Evolutionary conservation across 2,113 vertebrate genomes (phyloP).

Genomic region (Alethe castanea): DNA sequence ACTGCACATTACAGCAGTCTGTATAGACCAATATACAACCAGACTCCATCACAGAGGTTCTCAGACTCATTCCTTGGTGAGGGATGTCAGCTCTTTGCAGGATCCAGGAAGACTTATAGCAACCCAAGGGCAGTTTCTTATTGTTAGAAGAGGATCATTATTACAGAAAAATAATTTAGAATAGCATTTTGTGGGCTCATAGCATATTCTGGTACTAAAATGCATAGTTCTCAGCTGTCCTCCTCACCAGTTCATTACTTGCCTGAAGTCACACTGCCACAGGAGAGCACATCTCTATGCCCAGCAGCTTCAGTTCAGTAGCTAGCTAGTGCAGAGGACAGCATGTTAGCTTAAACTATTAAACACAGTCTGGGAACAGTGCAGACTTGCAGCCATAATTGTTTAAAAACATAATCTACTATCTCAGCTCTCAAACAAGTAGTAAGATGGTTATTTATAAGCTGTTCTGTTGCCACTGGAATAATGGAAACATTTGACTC

Average conservation of each 20-base stretch:
- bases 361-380: neutral
- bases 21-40: fast-evolving
- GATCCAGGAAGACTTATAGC: neutral
- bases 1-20: neutral
- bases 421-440: neutral
- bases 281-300: neutral
- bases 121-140: neutral
- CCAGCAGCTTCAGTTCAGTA: neutral
- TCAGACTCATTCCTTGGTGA: neutral
- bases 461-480: neutral
- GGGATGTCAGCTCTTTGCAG: neutral
- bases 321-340: neutral
- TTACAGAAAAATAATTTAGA: neutral
- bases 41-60: neutral
- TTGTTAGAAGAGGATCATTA: neutral
- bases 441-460: neutral
- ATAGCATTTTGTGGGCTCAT: neutral
- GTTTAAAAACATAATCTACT: neutral
- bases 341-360: neutral
- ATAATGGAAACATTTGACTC: neutral
- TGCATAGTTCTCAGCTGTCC: neutral
- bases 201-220: neutral
- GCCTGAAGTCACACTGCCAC: neutral
- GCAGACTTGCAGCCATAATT: neutral
- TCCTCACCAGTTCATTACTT: neutral